Evolutionary conservation across 2,113 vertebrate genomes (phyloP), one percentile per base, ranked within the genome.

Genomic region (Acanthisitta chloris): DNA sequence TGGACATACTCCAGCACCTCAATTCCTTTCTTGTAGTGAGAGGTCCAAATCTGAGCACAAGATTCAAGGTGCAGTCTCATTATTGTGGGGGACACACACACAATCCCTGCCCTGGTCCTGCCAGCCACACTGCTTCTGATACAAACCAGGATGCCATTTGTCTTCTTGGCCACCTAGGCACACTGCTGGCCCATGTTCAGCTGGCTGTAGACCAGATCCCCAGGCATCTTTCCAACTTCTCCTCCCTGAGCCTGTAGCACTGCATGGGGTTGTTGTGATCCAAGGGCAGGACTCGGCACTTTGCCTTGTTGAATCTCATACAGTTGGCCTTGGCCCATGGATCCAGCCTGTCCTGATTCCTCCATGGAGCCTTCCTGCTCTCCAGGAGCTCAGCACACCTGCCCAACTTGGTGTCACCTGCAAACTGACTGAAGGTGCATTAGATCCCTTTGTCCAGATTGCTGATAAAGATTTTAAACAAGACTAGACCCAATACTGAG

Each of bases 241-340:
- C 61, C 67, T 8, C 5, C 19, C 25, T 4, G 19, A 38, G 64
- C 18, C 55, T 46, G 8, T 29, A 46, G n/a, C 14, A 12, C 12
- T 61, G 12, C 18, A 16, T 28, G 43, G 26, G 33, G 33, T 38
- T 34, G 16, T 72, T 46, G 23, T 38, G 73, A 78, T n/a, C 21
- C 12, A 28, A 38, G 46, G 0, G 2, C 14, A 38, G 21, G 14
- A 23, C 5, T 4, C 0, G 0, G 38, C 51, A n/a, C 0, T 3
- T 59, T 69, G 33, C 8, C 9, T 46, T 54, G 12, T 40, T 70
- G 23, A 61, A 19, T n/a, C 6, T 46, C 46, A 19, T 18, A 33
- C 14, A 15, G 12, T 38, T n/a, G 45, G 14, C n/a, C n/a, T 61
- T 52, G 46, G 15, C n/a, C 36, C 46, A n/a, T 54, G 24, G n/a